These are phyloP conservation scores for Daboia siamensis DNA, from an alignment of 2,113 vertebrate species.

Conservation along the genomic window DNA sequence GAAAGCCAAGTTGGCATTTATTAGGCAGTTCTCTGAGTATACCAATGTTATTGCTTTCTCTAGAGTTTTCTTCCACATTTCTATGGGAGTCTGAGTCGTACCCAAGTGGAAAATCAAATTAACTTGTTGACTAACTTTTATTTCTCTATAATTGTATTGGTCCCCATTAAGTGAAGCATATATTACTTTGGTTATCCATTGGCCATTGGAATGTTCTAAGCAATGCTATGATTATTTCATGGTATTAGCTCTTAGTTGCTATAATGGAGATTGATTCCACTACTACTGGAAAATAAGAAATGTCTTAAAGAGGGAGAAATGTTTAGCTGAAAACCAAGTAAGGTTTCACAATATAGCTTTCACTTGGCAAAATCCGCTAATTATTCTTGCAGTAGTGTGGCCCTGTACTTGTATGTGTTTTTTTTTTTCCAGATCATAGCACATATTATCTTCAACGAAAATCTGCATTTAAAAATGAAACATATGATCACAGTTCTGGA, in stretches of 20 bases:
- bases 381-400: background rate
- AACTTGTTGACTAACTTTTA: constrained; percentile 63
- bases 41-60: constrained; percentile 27
- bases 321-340: background rate
- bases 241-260: background rate
- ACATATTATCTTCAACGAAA: background rate
- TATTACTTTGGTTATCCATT: constrained; percentile 54
- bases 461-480: background rate
- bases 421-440: background rate
- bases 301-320: background rate
- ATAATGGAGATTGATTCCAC: background rate
- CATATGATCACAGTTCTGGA: background rate
- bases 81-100: constrained; percentile 50
- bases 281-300: background rate
- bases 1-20: background rate
- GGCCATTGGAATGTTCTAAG: constrained; percentile 32
- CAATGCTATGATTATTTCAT: background rate
- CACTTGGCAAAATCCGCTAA: background rate
- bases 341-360: background rate
- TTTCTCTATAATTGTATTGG: constrained; percentile 60
- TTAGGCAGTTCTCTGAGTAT: constrained; percentile 5
- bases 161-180: constrained; percentile 47
- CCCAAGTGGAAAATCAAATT: constrained; percentile 67
- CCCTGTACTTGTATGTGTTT: background rate
- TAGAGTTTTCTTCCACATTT: constrained; percentile 37